These are phyloP conservation scores for Heliconius charithonia DNA, from an alignment of 2,888 invertebrate genomes.

Conservation along the genomic window DNA sequence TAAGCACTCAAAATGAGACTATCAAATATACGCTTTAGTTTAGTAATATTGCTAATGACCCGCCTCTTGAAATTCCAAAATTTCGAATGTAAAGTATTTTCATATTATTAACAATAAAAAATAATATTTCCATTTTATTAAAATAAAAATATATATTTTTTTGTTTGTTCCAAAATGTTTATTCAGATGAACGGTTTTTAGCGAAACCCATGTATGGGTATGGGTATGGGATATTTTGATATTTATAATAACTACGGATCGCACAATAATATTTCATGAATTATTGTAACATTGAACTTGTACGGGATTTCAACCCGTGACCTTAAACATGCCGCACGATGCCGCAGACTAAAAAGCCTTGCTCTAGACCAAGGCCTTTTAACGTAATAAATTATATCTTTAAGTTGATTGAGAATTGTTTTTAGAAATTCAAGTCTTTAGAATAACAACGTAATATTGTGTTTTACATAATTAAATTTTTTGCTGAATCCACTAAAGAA, in stretches of 20 bases:
- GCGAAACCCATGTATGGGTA: no score
- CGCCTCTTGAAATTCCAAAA: no score
- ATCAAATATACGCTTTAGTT: background rate
- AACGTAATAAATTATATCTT: background rate
- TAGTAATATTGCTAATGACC: no score
- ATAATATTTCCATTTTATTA: no score
- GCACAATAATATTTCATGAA: background rate
- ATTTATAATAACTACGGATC: background rate
- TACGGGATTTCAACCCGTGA: constrained; percentile 6
- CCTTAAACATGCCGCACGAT: background rate
- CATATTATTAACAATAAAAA: no score
- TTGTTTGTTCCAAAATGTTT: no score
- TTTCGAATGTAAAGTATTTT: no score
- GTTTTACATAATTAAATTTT: no score
- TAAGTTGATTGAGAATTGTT: background rate
- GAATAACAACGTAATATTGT: no score
- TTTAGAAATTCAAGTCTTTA: background rate
- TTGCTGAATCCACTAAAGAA: no score
- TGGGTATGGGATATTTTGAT: background rate
- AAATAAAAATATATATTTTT: no score
- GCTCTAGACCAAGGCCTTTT: background rate
- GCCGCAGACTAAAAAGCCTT: background rate
- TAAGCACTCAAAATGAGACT: background rate
- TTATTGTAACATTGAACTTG: constrained; percentile 12
- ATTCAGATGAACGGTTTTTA: no score